phyloP scores from a whole-genome alignment of 2,797 vertebrate species.

The Urophycis tenuis region DNA sequence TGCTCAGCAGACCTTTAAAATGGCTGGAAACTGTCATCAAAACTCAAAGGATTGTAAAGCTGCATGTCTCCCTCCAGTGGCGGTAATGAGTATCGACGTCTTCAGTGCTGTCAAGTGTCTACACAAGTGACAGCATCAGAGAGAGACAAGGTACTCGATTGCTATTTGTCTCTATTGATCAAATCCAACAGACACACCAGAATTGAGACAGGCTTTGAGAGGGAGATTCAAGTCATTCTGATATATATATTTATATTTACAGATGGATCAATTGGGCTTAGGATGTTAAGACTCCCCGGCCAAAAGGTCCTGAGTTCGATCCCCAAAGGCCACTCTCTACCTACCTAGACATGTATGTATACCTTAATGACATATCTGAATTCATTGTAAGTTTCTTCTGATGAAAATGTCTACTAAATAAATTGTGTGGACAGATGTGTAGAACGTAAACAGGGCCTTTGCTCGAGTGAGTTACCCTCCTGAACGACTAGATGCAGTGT shows the following conservation, averaged over 20 bases:
- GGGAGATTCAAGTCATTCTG: background rate
- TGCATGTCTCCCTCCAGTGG: conserved; percentile 56
- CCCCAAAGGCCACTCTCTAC: no score
- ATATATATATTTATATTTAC: background rate
- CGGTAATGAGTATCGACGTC: background rate
- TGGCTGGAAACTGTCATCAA: conserved; percentile 26
- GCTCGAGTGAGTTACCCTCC: no score
- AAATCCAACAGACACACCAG: background rate
- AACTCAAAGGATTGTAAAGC: conserved; percentile 23
- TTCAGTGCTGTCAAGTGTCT: background rate
- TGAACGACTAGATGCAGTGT: no score
- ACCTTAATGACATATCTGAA: no score
- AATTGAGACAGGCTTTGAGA: background rate
- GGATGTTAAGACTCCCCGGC: no score
- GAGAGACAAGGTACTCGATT: background rate
- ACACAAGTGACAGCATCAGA: background rate
- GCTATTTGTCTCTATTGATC: background rate
- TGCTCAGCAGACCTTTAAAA: conserved; percentile 37
- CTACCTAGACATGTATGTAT: no score
- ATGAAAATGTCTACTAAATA: no score
- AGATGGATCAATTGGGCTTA: no score
- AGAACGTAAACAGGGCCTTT: no score
- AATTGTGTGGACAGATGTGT: no score
- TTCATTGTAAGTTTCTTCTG: no score
- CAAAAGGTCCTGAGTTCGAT: no score